Conservation (phyloP, 2,888 invertebrate species). For the Hypercompe scribonia region DNA sequence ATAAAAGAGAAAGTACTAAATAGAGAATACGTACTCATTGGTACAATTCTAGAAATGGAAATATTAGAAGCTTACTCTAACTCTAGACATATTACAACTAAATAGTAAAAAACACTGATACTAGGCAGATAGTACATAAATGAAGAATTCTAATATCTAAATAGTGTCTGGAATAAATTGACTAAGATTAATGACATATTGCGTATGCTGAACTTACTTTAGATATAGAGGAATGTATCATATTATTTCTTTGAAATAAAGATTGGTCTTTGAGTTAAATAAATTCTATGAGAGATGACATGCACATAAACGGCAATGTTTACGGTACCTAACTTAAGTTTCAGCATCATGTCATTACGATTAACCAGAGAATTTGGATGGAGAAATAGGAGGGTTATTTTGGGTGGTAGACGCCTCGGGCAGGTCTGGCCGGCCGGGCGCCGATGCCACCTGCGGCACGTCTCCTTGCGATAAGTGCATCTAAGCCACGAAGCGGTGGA, state of each 20-base stretch:
- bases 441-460: constrained; percentile 86
- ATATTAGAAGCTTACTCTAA: constrained; percentile 52
- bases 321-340: constrained; percentile 28
- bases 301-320: constrained; percentile 3
- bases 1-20: constrained; percentile 48
- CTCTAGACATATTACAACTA: constrained; percentile 57
- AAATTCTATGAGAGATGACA: constrained; percentile 18
- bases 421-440: constrained; percentile 70
- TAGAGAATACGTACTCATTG: constrained; percentile 49
- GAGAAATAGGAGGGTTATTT: constrained; percentile 54
- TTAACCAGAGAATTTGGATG: constrained; percentile 34
- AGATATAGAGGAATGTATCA: constrained; percentile 26
- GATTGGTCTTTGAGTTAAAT: constrained; percentile 13
- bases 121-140: constrained; percentile 50
- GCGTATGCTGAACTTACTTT: constrained; percentile 53
- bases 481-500: constrained; percentile 88
- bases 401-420: constrained; percentile 62
- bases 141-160: constrained; percentile 63
- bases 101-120: constrained; percentile 56
- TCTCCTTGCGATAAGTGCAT: constrained; percentile 90
- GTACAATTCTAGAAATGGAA: constrained; percentile 45
- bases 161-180: constrained; percentile 78
- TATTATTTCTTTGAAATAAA: background rate
- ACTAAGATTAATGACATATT: constrained; percentile 75
- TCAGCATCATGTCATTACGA: constrained; percentile 54